These are phyloP conservation scores for Leptura quadrifasciata DNA, from an alignment of 2,888 invertebrate species.

Conservation along the genomic window DNA sequence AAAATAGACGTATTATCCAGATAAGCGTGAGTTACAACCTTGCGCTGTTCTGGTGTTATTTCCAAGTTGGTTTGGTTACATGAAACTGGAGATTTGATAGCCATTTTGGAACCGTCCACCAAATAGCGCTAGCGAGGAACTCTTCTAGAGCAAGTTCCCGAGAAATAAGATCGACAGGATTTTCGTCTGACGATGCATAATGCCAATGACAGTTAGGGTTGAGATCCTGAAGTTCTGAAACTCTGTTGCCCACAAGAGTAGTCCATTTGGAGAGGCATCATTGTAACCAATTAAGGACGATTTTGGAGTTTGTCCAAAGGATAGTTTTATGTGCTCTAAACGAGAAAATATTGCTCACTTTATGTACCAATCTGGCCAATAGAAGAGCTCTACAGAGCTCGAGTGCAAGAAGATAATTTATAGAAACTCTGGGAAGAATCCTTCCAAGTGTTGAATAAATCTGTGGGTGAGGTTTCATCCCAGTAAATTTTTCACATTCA, in stretches of 20 bases:
- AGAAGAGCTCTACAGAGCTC: slow-evolving; percentile 46
- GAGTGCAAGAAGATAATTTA: too few relatives aligned
- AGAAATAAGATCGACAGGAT: slow-evolving; percentile 40
- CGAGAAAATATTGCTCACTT: slow-evolving; percentile 28
- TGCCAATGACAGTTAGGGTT: slow-evolving; percentile 38
- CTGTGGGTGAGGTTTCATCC: too few relatives aligned
- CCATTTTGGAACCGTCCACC: slow-evolving; percentile 34
- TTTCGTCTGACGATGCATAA: slow-evolving; percentile 37
- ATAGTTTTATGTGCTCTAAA: not conserved
- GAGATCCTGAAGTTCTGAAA: slow-evolving; percentile 38
- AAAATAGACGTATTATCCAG: too few relatives aligned
- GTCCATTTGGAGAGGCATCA: slow-evolving; percentile 38
- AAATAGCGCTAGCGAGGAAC: not conserved
- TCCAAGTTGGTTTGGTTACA: too few relatives aligned
- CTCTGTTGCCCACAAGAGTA: slow-evolving; percentile 47
- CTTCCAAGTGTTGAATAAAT: too few relatives aligned
- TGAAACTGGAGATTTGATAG: too few relatives aligned
- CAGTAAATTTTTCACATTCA: too few relatives aligned
- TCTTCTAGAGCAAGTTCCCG: too few relatives aligned
- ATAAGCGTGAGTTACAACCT: too few relatives aligned
- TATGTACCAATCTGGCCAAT: slow-evolving; percentile 31
- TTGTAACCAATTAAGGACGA: slow-evolving; percentile 42
- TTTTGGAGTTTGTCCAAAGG: slow-evolving; percentile 47
- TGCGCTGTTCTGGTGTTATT: too few relatives aligned
- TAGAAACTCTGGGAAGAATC: slow-evolving; percentile 45